Base-by-base conservation (phyloP, 2,888 invertebrate species). In the Uropetala carovei region DNA sequence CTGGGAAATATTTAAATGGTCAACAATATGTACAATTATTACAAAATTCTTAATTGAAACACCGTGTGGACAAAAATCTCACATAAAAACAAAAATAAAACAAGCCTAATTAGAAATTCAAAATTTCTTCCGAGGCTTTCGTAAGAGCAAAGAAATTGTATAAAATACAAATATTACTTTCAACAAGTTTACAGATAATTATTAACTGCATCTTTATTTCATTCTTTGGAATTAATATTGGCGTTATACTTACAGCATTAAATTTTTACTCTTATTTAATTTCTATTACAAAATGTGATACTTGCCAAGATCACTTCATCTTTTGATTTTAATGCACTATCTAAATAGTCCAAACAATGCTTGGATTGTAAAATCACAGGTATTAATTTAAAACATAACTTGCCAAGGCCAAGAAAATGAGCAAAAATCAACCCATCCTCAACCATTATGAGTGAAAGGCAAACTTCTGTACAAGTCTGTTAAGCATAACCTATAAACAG, bases 311-410 rank as follows among this genome's bases (percentile, higher is more conserved):
- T 86, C 86, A 86, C 89, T 68, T 64, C 18, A 83, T 27, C 22
- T 89, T 89, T 89, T 89, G 89, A 89, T 89, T 89, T 89, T 89
- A 89, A 89, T 64, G 89, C 89, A 89, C 89, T 89, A 64, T 89
- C 64, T 60, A 56, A 64, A 64, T 64, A 43, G 43, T 89, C 89
- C 43, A 89, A 64, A 64, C 64, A 89, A 60, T 89, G 89, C 89
- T 89, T 89, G 89, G 89, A 89, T 27, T 60, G 30, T 11, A 43
- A 89, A 89, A 89, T 89, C 89, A 89, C 89, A 89, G 89, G 89
- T 89, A 89, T 89, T 64, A 89, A 64, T 89, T 89, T 7, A 89
- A 89, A 89, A 89, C 43, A 43, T 57, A 60, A 89, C 64, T 18
- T 64, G 64, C 58, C 89, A 68, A 89, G 27, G 89, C 86, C 30